phyloP scores from a whole-genome alignment of 2,797 vertebrate genomes.

The Emydoidea blandingii region DNA sequence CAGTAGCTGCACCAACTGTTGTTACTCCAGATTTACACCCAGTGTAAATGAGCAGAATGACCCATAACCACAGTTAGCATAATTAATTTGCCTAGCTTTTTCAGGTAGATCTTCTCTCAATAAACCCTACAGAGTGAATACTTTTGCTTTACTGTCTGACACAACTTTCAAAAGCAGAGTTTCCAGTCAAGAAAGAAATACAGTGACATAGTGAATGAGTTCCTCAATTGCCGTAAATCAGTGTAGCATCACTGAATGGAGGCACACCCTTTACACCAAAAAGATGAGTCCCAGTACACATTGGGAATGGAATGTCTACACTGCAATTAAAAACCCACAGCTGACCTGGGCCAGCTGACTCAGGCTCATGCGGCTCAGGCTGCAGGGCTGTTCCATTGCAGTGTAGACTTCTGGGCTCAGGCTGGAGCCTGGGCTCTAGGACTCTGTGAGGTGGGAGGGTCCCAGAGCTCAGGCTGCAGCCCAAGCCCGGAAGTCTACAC shows the following conservation, averaged over 20 bases:
- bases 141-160: neutral
- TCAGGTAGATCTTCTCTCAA: neutral
- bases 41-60: neutral
- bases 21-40: neutral
- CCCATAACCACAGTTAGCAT: neutral
- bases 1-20: neutral
- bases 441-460: too few species aligned
- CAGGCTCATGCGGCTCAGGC: too few species aligned
- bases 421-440: too few species aligned
- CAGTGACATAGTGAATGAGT: neutral
- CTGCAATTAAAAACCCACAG: neutral
- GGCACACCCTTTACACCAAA: neutral
- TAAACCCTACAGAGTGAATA: neutral
- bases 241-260: rapidly evolving
- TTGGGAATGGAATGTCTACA: neutral
- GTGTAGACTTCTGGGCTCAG: too few species aligned
- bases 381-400: too few species aligned
- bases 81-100: neutral
- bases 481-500: too few species aligned
- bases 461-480: too few species aligned
- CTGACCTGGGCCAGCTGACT: too few species aligned
- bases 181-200: neutral
- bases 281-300: neutral
- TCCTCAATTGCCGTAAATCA: neutral
- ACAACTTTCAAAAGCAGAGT: neutral